Conservation (phyloP, 2,888 invertebrate species). For the Yponomeuta sedellus region DNA sequence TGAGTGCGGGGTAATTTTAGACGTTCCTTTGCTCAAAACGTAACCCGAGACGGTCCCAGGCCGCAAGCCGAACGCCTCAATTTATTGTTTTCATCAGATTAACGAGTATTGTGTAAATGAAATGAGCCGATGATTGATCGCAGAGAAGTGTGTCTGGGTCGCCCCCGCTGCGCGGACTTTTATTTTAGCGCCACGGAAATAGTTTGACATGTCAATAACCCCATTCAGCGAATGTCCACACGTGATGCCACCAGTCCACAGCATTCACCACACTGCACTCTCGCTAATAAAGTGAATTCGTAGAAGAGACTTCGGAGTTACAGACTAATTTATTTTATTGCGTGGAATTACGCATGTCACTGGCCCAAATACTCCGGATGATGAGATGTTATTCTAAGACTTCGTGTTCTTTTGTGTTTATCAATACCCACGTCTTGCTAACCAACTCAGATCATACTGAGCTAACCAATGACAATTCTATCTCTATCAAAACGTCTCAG, state of each 20-base stretch:
- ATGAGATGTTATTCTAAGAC: slow-evolving; percentile 10
- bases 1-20: slow-evolving; percentile 74
- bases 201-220: slow-evolving; percentile 74
- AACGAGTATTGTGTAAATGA: slow-evolving; percentile 38
- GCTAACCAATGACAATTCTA: too few species aligned
- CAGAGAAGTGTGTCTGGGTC: slow-evolving; percentile 24
- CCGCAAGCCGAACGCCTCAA: slow-evolving; percentile 70
- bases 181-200: slow-evolving; percentile 72
- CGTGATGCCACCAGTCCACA: slow-evolving; percentile 60
- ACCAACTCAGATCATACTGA: too few species aligned
- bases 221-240: slow-evolving; percentile 64
- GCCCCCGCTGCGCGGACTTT: slow-evolving; percentile 57
- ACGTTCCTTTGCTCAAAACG: slow-evolving; percentile 76
- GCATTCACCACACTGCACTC: slow-evolving; percentile 26
- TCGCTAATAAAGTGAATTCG: slow-evolving; percentile 31
- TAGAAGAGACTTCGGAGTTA: slow-evolving; percentile 52
- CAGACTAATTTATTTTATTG: slow-evolving; percentile 62
- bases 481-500: not conserved
- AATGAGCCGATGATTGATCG: slow-evolving; percentile 30
- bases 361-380: slow-evolving; percentile 16
- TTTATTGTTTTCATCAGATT: slow-evolving; percentile 73
- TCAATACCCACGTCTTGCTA: not conserved
- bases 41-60: slow-evolving; percentile 73
- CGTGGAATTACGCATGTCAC: slow-evolving; percentile 27
- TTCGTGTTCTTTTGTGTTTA: not conserved